Evolutionary conservation across 2,113 vertebrate species (phyloP).

Genomic region (Salvelinus namaycush): DNA sequence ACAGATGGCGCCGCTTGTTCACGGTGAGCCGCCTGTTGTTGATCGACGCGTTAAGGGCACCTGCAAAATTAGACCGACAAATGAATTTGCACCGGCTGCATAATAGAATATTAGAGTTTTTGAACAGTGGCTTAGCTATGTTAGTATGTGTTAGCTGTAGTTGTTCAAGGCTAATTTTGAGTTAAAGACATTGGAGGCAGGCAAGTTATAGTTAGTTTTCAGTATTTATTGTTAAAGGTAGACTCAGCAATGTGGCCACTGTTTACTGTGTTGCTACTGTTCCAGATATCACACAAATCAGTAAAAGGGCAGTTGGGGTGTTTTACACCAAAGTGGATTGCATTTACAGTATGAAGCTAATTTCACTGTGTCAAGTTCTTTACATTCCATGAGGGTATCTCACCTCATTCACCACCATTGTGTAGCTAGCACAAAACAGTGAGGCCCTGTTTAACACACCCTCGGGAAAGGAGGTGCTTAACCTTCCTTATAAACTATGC

Average conservation of each 20-base stretch:
- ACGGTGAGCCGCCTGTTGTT: conserved; percentile 48
- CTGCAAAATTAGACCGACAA: conserved; percentile 72
- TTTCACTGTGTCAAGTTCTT: too few relatives aligned
- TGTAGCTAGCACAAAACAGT: neutral
- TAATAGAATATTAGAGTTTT: conserved; percentile 58
- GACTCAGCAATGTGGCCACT: too few relatives aligned
- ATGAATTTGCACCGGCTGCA: conserved; percentile 60
- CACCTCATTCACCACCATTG: too few relatives aligned
- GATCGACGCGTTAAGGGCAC: conserved; percentile 63
- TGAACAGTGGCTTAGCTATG: conserved; percentile 44
- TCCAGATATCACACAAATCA: neutral
- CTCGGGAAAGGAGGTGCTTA: conserved; percentile 6
- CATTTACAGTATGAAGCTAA: too few relatives aligned
- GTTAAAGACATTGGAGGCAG: neutral
- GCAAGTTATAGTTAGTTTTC: too few relatives aligned
- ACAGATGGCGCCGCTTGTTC: conserved; percentile 70
- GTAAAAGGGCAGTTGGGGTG: too few relatives aligned
- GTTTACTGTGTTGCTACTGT: neutral
- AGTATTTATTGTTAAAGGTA: too few relatives aligned
- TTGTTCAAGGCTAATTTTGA: neutral
- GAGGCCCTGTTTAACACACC: conserved; percentile 8
- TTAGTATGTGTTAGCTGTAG: conserved; percentile 22
- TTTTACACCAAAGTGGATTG: too few relatives aligned
- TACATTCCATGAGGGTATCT: too few relatives aligned
- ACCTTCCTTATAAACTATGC: conserved; percentile 14